These are phyloP conservation scores for Galeopterus variegatus DNA, from an alignment of 2,113 vertebrate genomes.

Conservation along the genomic window DNA sequence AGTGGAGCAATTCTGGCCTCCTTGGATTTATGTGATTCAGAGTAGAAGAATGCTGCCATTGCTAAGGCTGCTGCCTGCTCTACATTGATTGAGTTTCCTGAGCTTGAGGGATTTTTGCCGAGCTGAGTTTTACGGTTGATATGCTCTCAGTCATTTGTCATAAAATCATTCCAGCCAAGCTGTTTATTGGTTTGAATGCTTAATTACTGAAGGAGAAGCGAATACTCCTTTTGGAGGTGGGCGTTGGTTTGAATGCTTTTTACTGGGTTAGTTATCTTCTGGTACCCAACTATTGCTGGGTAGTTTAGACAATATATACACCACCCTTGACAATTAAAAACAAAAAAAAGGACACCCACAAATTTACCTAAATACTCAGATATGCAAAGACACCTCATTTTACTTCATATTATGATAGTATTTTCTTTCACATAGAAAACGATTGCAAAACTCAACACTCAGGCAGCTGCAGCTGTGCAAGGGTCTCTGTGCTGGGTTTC, in stretches of 20 bases:
- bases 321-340: background rate
- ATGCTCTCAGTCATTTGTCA: constrained; percentile 90
- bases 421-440: constrained; percentile 58
- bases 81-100: constrained; percentile 88
- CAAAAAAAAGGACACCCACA: background rate
- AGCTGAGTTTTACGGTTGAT: constrained; percentile 88
- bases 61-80: constrained; percentile 58
- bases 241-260: constrained; percentile 15
- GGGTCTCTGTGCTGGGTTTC: background rate
- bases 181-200: constrained; percentile 88
- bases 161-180: constrained; percentile 88
- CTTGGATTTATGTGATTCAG: constrained; percentile 20
- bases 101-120: constrained; percentile 85
- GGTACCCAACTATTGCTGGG: fast-evolving
- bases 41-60: constrained; percentile 70
- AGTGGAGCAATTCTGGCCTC: constrained; percentile 76
- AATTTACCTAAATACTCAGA: background rate
- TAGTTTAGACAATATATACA: background rate
- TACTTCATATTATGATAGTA: background rate
- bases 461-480: background rate
- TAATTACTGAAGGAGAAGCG: constrained; percentile 88
- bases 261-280: background rate
- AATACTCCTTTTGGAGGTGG: constrained; percentile 26
- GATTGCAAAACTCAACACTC: background rate
- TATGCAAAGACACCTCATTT: background rate